Percentiles rank a stretch among this genome's conserved stretches.
phyloP scores from a whole-genome alignment of 2,888 invertebrate species.

The Oscheius myriophilus region DNA sequence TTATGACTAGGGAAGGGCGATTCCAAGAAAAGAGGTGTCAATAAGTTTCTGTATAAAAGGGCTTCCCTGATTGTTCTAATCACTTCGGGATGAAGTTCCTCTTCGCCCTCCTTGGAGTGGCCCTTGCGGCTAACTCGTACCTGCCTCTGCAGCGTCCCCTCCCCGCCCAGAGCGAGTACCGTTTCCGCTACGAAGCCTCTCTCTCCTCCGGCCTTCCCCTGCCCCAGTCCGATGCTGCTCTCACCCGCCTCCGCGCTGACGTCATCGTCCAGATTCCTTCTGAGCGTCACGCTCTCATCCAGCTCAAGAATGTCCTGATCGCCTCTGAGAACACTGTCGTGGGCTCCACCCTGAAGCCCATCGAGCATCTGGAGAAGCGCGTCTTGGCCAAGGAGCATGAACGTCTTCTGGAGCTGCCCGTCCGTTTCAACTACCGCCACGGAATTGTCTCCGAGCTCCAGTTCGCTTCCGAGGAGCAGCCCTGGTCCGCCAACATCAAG shows the following conservation, averaged over 20 bases:
- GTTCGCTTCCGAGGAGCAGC: constrained; percentile 55
- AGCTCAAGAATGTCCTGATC: constrained; percentile 33
- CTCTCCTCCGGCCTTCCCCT: constrained; percentile 42
- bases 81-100: constrained; percentile 31
- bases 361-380: constrained; percentile 48
- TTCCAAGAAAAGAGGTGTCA: not conserved
- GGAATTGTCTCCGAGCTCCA: constrained; percentile 51
- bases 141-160: constrained; percentile 35
- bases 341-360: constrained; percentile 1
- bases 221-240: constrained; percentile 35
- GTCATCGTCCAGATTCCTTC: constrained; percentile 42
- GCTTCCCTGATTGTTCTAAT: not conserved
- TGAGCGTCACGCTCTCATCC: constrained; percentile 38
- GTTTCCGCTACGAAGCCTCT: constrained; percentile 42
- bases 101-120: constrained; percentile 30
- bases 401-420: constrained; percentile 45
- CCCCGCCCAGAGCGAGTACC: constrained; percentile 41
- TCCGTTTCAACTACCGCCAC: constrained; percentile 43
- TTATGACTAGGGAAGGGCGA: too few species aligned
- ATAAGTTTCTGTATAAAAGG: constrained; percentile 1
- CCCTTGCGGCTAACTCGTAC: constrained; percentile 26
- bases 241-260: constrained; percentile 42
- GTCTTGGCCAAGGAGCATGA: constrained; percentile 38
- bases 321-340: constrained; percentile 25
- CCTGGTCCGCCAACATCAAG: constrained; percentile 67